Evolutionary conservation across 1,140 invertebrate genomes (phyloP), one percentile per base, ranked within the genome.

Genomic region (Lutraria rhynchaena): DNA sequence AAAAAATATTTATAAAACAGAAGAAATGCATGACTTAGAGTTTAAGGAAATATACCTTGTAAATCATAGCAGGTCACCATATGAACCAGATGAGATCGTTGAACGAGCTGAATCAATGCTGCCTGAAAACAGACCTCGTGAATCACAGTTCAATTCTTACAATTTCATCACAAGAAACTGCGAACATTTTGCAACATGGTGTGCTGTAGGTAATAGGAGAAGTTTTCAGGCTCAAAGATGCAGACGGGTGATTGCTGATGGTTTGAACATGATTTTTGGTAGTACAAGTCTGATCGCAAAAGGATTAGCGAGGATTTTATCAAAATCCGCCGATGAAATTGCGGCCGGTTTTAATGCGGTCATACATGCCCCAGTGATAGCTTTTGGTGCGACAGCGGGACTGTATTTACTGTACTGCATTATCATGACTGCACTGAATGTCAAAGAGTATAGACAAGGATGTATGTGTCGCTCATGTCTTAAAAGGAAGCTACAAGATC

Each of bases 181-280:
- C 37, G 76, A 80, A 51, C 76, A 80, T 60, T 80, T 78, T 49
- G 63, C 61, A 7, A 67, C 75, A 2, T 78, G 75, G 75, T 78
- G 75, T 69, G 61, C 69, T 3, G 51, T 69, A n/a, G 75, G 75
- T 0, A 46, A 57, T 46, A 53, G 35, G 3, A 41, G 65, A 67
- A 70, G 65, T 27, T 60, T 70, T 31, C 65, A 70, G 37, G 76
- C 61, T 0, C 49, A 80, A 61, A n/a, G 67, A 13, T 5, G 60
- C 3, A 24, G 5, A 22, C 17, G 60, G n/a, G 24, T 11, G 19
- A 35, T 70, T 44, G 41, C 29, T 0, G 27, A 60, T 51, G 24
- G 11, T 19, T 17, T 80, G 24, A 3, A 2, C 7, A 19, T 24
- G 9, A 13, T 46, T 1, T 57, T 46, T 15, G 44, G 76, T 60